A percentile compares a stretch with the other conserved stretches of the same genome.
These are phyloP conservation scores for Meriones psammophilus DNA, from an alignment of 2,797 vertebrate genomes.

Conservation along the genomic window DNA sequence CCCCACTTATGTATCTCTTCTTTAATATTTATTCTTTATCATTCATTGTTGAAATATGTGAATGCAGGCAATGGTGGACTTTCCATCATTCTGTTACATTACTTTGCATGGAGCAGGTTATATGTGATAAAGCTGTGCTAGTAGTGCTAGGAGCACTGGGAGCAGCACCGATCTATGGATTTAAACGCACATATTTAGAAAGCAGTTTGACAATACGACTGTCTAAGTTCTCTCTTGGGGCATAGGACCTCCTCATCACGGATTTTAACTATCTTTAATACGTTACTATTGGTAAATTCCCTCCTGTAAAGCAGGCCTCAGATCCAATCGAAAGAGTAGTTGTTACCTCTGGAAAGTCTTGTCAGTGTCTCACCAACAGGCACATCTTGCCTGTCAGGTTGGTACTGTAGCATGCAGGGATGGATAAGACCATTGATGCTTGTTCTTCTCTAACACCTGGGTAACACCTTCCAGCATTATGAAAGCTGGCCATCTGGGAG, in stretches of 20 bases:
- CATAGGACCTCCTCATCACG: not conserved
- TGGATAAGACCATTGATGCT: not conserved
- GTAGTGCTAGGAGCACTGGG: not conserved
- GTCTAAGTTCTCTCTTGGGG: not conserved
- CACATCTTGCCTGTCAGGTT: not conserved
- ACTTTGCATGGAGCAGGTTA: conserved; percentile 19
- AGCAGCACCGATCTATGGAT: not conserved
- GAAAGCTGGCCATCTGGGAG: not conserved
- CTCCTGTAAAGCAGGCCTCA: not conserved
- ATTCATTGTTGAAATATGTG: not conserved
- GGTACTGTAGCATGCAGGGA: not conserved
- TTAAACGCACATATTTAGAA: not conserved
- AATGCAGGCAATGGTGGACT: not conserved
- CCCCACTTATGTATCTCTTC: not conserved
- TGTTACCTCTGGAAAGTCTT: not conserved
- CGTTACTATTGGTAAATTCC: not conserved
- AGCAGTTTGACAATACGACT: not conserved
- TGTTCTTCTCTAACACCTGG: not conserved
- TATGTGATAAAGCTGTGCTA: not conserved
- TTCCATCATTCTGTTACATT: not conserved
- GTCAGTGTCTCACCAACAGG: not conserved
- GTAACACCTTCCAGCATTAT: not conserved
- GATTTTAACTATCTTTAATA: not conserved
- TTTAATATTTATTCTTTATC: not conserved
- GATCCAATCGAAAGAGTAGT: not conserved